These are phyloP conservation scores for Poeciliopsis presidionis DNA, from an alignment of 2,797 vertebrate species.

Conservation along the genomic window DNA sequence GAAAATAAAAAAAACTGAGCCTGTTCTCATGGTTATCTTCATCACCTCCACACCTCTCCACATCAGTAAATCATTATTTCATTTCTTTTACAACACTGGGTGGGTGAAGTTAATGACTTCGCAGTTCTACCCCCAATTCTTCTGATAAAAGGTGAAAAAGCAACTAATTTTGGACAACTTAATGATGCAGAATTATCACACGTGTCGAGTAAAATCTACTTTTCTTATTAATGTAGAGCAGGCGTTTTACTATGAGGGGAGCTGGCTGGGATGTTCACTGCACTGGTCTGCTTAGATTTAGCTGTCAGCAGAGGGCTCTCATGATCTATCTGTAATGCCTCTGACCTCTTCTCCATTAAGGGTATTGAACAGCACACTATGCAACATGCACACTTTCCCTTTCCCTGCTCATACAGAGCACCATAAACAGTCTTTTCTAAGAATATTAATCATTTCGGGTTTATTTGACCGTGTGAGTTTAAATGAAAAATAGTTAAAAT, in stretches of 20 bases:
- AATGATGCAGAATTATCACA: conserved; percentile 33
- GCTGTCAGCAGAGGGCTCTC: conserved; percentile 74
- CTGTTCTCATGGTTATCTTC: conserved; percentile 27
- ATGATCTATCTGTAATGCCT: conserved; percentile 58
- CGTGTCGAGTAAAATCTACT: conserved; percentile 30
- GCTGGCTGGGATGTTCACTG: conserved; percentile 22
- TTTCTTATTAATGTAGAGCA: conserved; percentile 29
- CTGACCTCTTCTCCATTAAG: conserved; percentile 53
- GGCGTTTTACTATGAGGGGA: conserved; percentile 19
- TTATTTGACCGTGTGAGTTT: not conserved
- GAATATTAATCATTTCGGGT: not conserved
- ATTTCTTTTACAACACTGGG: conserved; percentile 41
- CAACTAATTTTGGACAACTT: conserved; percentile 44
- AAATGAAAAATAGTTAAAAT: not conserved
- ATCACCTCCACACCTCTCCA: conserved; percentile 28
- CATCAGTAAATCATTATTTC: conserved; percentile 39
- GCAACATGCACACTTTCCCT: not conserved
- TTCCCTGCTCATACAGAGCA: not conserved
- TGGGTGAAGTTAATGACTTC: conserved; percentile 46
- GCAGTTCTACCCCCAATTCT: conserved; percentile 13
- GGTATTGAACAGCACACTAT: conserved; percentile 47
- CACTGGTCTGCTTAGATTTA: conserved; percentile 56
- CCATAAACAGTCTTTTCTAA: not conserved
- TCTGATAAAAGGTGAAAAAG: conserved; percentile 5
- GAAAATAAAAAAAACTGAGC: not conserved